Evolutionary conservation across 1,140 invertebrate genomes (phyloP).

Genomic region (Pogonognathellus flavescens): DNA sequence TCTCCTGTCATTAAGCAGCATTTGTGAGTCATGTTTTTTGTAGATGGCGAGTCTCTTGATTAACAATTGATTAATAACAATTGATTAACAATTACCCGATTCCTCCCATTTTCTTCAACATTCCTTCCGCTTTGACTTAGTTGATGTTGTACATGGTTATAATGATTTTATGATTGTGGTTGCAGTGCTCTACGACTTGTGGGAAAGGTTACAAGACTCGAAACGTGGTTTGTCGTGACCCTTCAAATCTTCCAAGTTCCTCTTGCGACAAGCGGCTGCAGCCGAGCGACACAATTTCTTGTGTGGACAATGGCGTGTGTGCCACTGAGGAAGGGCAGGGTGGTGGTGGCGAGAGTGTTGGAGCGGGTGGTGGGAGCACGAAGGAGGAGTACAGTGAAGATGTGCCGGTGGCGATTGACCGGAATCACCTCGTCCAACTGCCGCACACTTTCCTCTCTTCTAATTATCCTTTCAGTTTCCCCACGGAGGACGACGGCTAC

Average conservation of each 20-base stretch:
- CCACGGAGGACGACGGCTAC: too few relatives aligned
- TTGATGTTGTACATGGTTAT: too few relatives aligned
- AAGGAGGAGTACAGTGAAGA: not conserved
- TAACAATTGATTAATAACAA: too few relatives aligned
- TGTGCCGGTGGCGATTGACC: not conserved
- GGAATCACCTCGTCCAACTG: not conserved
- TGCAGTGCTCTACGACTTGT: slow-evolving; percentile 88
- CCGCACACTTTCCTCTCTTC: not conserved
- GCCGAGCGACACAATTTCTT: slow-evolving; percentile 72
- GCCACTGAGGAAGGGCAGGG: slow-evolving; percentile 70
- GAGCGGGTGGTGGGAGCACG: not conserved
- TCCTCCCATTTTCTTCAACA: not conserved
- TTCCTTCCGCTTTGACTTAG: slow-evolving; percentile 60
- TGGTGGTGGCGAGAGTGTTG: not conserved
- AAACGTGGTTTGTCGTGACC: slow-evolving; percentile 83
- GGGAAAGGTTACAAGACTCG: slow-evolving; percentile 84
- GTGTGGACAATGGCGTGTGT: slow-evolving; percentile 68
- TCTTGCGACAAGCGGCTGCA: slow-evolving; percentile 73
- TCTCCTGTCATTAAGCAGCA: too few relatives aligned
- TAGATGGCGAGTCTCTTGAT: too few relatives aligned
- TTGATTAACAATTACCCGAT: too few relatives aligned
- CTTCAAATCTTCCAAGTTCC: slow-evolving; percentile 71
- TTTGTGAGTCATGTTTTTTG: too few relatives aligned
- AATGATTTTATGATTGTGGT: too few relatives aligned
- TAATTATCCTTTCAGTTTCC: not conserved